phyloP scores from a whole-genome alignment of 2,113 vertebrate genomes.

The Lampris megalopsis region DNA sequence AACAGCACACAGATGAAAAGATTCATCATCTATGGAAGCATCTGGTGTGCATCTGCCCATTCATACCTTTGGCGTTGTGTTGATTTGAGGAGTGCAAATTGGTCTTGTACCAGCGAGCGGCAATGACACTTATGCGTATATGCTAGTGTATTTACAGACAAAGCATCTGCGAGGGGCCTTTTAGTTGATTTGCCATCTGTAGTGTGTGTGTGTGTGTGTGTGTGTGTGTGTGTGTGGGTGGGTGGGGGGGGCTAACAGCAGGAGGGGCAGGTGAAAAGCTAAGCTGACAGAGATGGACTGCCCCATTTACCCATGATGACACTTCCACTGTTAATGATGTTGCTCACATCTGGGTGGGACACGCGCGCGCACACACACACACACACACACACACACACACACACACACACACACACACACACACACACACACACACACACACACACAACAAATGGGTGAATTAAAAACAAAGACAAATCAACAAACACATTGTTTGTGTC shows the following conservation, averaged over 20 bases:
- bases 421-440: conserved; percentile 9
- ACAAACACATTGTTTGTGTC: no score
- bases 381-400: conserved; percentile 30
- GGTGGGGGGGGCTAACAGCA: neutral
- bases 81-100: no score
- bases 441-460: conserved; percentile 66
- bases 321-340: conserved; percentile 68
- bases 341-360: conserved; percentile 52
- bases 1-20: no score
- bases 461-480: neutral
- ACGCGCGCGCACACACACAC: conserved; percentile 6
- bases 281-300: conserved; percentile 78
- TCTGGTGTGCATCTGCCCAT: conserved; percentile 25
- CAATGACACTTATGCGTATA: no score
- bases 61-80: neutral
- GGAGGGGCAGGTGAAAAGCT: conserved; percentile 59
- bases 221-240: neutral
- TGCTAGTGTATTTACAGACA: no score
- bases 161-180: no score
- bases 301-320: conserved; percentile 62
- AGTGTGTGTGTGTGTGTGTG: neutral
- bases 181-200: neutral
- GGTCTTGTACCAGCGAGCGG: no score
- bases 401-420: conserved; percentile 35
- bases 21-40: no score